Evolutionary conservation across 2,888 invertebrate species (phyloP), one percentile per base, ranked within the genome.

Genomic region (Caenorhabditis panamensis): DNA sequence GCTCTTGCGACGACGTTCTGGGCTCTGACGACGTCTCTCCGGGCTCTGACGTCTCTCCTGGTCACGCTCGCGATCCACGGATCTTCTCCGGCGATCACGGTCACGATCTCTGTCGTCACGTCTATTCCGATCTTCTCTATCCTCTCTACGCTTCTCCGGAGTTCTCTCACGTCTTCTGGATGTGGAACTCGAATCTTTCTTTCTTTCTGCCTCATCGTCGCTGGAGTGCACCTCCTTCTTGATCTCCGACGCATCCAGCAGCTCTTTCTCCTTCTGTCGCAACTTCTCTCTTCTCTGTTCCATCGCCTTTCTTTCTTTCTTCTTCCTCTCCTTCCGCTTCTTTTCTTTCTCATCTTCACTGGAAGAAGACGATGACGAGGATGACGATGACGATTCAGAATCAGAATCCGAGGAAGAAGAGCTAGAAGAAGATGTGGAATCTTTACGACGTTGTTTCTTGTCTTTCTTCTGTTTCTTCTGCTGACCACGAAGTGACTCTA

Each of bases 401-500:
- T 68, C 72, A 2, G 68, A 69, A 49, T 62, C 66, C 28, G 56
- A 77, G 5, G 77, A 71, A 2, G 71, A 62, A 24, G 64, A 58
- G 41, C 36, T 56, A 1, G 13, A 13, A 9, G 5, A 6, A 9
- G 5, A 6, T 9, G 4, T 4, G 9, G 31, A 4, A 4, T 31
- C 9, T 31, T 31, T 31, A 6, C 9, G 4, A 4, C 49, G 37
- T n/a, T n/a, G n/a, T 51, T 83, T 80, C 71, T 75, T 76, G 16
- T 67, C 61, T 36, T 77, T 68, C 31, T 82, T 66, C 56, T 76
- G 69, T 1, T 77, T 66, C 20, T 78, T 82, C 51, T 80, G 68
- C 47, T 76, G 79, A 22, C 67, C 47, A 28, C 77, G 82, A 28
- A 89, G 63, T 37, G 80, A 75, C 68, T 85, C 84, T 31, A 87